A percentile compares a stretch with the other conserved stretches of the same genome.
phyloP scores from a whole-genome alignment of 2,113 vertebrate genomes.

The Odocoileus virginianus region DNA sequence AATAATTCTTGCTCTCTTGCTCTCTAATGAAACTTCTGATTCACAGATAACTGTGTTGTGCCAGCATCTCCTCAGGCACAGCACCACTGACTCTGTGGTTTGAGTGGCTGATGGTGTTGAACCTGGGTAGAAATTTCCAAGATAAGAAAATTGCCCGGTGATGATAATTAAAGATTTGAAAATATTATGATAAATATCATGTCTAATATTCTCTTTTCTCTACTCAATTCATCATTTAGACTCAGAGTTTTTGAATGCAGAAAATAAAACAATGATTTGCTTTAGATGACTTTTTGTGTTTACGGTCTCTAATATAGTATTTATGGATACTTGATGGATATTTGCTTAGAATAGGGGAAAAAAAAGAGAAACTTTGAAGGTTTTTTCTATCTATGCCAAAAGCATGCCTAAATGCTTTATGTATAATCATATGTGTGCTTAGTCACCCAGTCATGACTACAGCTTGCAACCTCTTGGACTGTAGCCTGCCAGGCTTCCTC shows the following conservation, averaged over 20 bases:
- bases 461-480: neutral
- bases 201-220: neutral
- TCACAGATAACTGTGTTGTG: neutral
- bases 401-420: neutral
- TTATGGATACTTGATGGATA: neutral
- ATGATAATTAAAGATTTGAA: neutral
- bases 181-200: neutral
- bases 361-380: neutral
- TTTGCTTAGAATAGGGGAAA: neutral
- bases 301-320: neutral
- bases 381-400: neutral
- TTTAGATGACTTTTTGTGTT: neutral
- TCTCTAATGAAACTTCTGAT: neutral
- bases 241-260: neutral
- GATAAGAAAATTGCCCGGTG: neutral
- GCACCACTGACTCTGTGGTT: neutral
- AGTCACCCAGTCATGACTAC: neutral
- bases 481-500: neutral
- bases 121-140: neutral
- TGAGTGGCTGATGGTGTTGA: neutral
- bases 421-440: neutral
- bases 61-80: neutral
- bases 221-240: neutral
- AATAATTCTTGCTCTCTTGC: neutral
- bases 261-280: neutral